These are phyloP conservation scores for Pipistrellus pygmaeus DNA, from an alignment of 2,797 vertebrate genomes.

Conservation along the genomic window DNA sequence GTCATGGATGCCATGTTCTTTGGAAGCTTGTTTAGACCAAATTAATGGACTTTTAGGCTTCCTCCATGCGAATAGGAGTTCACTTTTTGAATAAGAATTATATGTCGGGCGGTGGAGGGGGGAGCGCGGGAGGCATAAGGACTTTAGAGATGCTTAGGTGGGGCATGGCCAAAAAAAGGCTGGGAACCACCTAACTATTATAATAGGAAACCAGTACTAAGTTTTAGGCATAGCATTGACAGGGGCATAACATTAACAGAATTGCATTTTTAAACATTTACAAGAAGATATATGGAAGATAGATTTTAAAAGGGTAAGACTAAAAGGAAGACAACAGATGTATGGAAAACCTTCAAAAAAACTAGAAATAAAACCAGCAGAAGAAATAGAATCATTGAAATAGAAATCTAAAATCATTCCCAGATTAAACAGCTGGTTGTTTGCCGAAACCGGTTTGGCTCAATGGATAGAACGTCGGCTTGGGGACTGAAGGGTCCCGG, in stretches of 20 bases:
- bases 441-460: neutral
- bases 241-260: neutral
- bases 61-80: too few species aligned
- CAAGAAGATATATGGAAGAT: neutral
- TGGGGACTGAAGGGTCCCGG: too few species aligned
- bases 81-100: too few species aligned
- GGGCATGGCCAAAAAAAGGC: too few species aligned
- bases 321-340: neutral
- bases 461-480: too few species aligned
- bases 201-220: neutral
- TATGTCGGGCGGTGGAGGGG: too few species aligned
- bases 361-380: neutral
- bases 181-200: neutral
- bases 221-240: neutral
- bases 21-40: too few species aligned
- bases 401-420: conserved; percentile 14
- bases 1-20: too few species aligned
- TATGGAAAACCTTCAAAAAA: neutral
- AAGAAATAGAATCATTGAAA: too few species aligned
- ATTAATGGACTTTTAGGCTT: too few species aligned
- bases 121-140: too few species aligned
- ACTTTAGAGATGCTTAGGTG: too few species aligned
- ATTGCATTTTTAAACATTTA: conserved; percentile 4
- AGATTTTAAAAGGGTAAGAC: neutral
- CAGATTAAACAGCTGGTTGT: neutral